Base-by-base conservation (phyloP, 2,797 vertebrate genomes). In the Furcifer pardalis region DNA sequence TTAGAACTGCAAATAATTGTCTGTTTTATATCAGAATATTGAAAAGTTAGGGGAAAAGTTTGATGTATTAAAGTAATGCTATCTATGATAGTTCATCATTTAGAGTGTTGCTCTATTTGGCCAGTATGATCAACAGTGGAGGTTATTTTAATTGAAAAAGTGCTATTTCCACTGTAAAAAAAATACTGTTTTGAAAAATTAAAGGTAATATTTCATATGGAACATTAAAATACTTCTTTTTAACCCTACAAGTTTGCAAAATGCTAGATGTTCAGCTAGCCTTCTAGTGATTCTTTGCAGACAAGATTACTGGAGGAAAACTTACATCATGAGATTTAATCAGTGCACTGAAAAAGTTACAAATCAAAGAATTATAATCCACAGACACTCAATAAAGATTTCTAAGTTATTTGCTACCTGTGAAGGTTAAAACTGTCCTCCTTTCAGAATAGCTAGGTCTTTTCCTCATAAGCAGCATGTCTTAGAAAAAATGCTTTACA, bases 261-360 rank as follows among this genome's bases (percentile, higher is more conserved):
- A 94, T 94, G 94, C 94, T 81, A 42, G 68, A 88, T 85, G 25
- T 91, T 91, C 90, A 77, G 66, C 72, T 83, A 88, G 84, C 89
- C 83, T 86, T 62, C 49, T 13, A 59, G 81, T 5, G 83, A 91
- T 84, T 83, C 81, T 87, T 84, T 79, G 73, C 89, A 83, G 85
- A 42, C 42, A 65, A 87, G 68, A 91, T 69, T 77, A 77, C 30
- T 60, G 78, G 56, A 82, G 81, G 76, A 87, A 79, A 90, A 83
- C 81, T 80, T 9, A 27, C 25, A 71, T 77, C 79, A 74, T 76
- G 76, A 44, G 86, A 89, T 71, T 79, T 78, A 19, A 77, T 93
- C 91, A 93, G 93, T 94, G 91, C 94, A 91, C 40, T 73, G 87
- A 72, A 89, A 87, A 72, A 71, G 37, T 85, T 32, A 0, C 68